A percentile compares a stretch with the other conserved stretches of the same genome.
These are phyloP conservation scores for Drosophila insularis DNA, from an alignment of 1,140 invertebrate species.

Conservation along the genomic window DNA sequence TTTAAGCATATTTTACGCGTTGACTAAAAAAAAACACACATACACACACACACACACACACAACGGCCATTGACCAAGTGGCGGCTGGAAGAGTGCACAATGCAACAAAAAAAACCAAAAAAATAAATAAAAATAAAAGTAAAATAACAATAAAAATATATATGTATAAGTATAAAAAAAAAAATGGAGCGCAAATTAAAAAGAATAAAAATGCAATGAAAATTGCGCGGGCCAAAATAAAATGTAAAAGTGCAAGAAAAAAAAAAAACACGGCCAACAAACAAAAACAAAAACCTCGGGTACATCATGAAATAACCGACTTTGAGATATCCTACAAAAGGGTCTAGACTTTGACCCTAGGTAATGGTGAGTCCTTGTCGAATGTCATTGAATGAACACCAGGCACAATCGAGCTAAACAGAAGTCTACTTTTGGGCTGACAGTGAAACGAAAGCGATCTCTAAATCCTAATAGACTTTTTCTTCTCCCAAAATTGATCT, in stretches of 20 bases:
- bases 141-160: constrained; percentile 78
- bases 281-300: constrained; percentile 32
- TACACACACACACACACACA: constrained; percentile 1
- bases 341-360: too few species aligned
- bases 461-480: too few species aligned
- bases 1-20: constrained; percentile 80
- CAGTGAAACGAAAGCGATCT: too few species aligned
- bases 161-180: constrained; percentile 71
- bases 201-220: constrained; percentile 66
- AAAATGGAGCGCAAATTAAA: constrained; percentile 74
- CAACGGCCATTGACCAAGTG: constrained; percentile 54
- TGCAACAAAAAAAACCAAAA: constrained; percentile 63
- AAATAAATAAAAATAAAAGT: constrained; percentile 50
- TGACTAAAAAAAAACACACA: constrained; percentile 53
- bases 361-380: too few species aligned
- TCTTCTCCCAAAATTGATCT: too few species aligned
- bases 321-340: too few species aligned
- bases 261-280: constrained; percentile 12
- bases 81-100: constrained; percentile 17
- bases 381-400: too few species aligned
- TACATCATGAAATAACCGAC: background rate
- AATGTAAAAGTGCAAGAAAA: constrained; percentile 59
- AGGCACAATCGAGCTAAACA: too few species aligned
- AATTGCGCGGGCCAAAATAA: constrained; percentile 61
- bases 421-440: too few species aligned